These are phyloP conservation scores for Diabrotica virgifera DNA, from an alignment of 1,140 invertebrate species.

Conservation along the genomic window DNA sequence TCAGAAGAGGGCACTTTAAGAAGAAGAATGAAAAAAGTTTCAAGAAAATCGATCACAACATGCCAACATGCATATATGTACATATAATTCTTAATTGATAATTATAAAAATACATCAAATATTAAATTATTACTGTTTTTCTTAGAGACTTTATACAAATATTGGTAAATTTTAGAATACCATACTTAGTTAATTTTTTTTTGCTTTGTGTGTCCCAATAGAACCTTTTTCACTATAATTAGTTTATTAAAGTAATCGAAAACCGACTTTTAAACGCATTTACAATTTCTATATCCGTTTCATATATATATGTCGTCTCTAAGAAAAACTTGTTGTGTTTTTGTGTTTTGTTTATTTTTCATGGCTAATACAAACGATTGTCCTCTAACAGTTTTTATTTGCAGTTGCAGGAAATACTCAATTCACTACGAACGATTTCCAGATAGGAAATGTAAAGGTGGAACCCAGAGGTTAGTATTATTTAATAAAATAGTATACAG, in stretches of 20 bases:
- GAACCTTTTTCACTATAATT: too few relatives aligned
- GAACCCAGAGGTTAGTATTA: slow-evolving; percentile 13
- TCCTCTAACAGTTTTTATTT: neutral
- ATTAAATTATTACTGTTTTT: neutral
- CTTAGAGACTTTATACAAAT: neutral
- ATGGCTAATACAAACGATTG: neutral
- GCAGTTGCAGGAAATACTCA: neutral
- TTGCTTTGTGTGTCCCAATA: too few relatives aligned
- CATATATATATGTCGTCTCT: neutral
- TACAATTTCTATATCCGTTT: too few relatives aligned
- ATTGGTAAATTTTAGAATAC: neutral
- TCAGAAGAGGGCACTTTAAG: too few relatives aligned
- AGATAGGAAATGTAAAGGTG: slow-evolving; percentile 2
- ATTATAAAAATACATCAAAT: neutral
- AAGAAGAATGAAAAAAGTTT: too few relatives aligned
- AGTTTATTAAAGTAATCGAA: too few relatives aligned
- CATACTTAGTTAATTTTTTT: neutral
- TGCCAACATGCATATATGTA: too few relatives aligned
- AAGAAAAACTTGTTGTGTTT: neutral
- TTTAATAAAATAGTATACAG: neutral
- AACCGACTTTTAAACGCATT: too few relatives aligned
- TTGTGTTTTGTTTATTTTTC: neutral
- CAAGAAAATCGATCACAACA: too few relatives aligned
- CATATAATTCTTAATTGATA: too few relatives aligned
- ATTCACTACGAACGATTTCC: neutral